Evolutionary conservation across 1,140 invertebrate species (phyloP).

Genomic region (Mesaphorura yosii): DNA sequence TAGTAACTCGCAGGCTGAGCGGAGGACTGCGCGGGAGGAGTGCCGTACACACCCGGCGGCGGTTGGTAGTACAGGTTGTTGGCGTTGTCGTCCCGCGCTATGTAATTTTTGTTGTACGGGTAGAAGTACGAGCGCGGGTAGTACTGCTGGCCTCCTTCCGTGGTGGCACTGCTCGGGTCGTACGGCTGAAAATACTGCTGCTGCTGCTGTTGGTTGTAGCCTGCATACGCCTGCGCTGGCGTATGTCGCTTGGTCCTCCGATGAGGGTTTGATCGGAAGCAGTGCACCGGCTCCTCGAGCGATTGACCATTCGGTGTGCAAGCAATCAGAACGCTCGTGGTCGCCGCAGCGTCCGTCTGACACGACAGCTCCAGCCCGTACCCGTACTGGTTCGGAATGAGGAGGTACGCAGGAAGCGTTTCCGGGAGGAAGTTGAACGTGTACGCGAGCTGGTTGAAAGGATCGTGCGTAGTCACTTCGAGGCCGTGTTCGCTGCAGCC

Average conservation of each 20-base stretch:
- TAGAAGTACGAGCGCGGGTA: neutral
- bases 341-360: neutral
- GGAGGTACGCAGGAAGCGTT: slow-evolving; percentile 18
- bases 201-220: neutral
- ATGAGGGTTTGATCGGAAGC: slow-evolving; percentile 16
- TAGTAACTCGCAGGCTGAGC: no score
- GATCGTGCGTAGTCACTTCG: slow-evolving; percentile 23
- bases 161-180: neutral
- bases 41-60: neutral
- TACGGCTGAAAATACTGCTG: neutral
- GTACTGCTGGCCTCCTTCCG: no score
- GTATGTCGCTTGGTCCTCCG: neutral
- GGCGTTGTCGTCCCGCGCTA: neutral
- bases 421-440: slow-evolving; percentile 14
- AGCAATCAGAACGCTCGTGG: slow-evolving; percentile 18
- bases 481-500: slow-evolving; percentile 15
- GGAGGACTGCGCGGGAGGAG: no score
- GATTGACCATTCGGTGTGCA: slow-evolving; percentile 18
- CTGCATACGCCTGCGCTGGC: slow-evolving; percentile 1
- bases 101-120: neutral
- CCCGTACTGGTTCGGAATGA: slow-evolving; percentile 29
- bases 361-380: slow-evolving; percentile 28
- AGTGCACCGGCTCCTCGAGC: slow-evolving; percentile 11
- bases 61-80: slow-evolving; percentile 2
- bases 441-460: slow-evolving; percentile 24